Conservation (phyloP, 2,113 vertebrate genomes). For the Syrmaticus mikado region DNA sequence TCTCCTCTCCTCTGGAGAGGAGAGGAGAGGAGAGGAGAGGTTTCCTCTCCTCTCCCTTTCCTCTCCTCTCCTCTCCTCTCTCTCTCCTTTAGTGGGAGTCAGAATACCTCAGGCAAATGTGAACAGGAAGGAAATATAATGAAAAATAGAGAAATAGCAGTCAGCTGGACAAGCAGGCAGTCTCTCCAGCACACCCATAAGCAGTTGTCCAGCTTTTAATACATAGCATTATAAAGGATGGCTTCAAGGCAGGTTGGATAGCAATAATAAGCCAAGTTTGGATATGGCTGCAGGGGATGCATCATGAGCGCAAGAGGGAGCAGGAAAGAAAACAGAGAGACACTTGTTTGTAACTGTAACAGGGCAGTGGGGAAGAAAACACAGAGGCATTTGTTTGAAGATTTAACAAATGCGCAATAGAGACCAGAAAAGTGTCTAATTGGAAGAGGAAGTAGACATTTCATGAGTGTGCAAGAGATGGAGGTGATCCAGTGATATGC, state of each 20-base stretch:
- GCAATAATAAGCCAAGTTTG: conserved; percentile 21
- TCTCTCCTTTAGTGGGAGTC: background rate
- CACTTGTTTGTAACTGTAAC: conserved; percentile 42
- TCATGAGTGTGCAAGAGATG: background rate
- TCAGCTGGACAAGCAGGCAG: background rate
- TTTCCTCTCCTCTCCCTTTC: background rate
- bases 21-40: too few species aligned
- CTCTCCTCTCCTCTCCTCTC: too few species aligned
- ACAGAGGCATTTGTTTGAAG: conserved; percentile 31
- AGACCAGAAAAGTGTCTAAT: background rate
- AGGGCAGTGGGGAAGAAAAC: conserved; percentile 23
- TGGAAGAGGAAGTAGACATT: conserved; percentile 8
- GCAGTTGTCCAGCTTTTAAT: conserved; percentile 1
- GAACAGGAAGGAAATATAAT: background rate
- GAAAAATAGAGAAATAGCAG: conserved; percentile 13
- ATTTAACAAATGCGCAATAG: background rate
- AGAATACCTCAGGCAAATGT: background rate
- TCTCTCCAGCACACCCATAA: conserved; percentile 4
- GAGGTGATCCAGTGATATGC: background rate
- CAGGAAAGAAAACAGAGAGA: conserved; percentile 37
- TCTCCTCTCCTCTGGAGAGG: too few species aligned
- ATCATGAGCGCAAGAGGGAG: conserved; percentile 30
- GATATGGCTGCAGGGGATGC: conserved; percentile 44
- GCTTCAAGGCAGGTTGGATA: background rate
- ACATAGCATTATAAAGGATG: background rate